These are phyloP conservation scores for Tipula unca DNA, from an alignment of 2,888 invertebrate genomes.

Conservation along the genomic window DNA sequence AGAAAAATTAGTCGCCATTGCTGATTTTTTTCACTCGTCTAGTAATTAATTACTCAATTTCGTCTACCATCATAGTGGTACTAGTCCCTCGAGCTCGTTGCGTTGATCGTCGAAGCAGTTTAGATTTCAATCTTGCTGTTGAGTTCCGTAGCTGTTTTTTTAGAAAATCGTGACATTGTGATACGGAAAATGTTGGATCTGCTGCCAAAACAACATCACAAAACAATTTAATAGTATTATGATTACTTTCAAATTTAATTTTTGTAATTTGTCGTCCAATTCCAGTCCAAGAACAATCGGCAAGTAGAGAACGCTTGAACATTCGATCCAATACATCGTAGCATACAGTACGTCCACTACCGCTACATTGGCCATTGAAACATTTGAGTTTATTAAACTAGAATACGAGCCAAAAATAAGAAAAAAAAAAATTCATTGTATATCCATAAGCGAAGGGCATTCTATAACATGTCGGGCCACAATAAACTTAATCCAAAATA, in stretches of 20 bases:
- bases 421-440: no score
- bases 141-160: background rate
- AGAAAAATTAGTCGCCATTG: no score
- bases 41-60: background rate
- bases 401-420: no score
- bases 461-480: no score
- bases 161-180: background rate
- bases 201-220: background rate
- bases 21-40: no score
- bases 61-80: background rate
- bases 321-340: background rate
- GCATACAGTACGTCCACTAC: background rate
- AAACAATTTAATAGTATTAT: background rate
- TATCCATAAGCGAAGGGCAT: no score
- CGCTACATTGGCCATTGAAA: no score
- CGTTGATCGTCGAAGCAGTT: no score
- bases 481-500: no score
- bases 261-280: background rate
- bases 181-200: background rate
- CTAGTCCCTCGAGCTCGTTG: background rate
- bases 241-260: background rate
- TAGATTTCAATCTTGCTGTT: background rate
- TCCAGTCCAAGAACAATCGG: background rate
- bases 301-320: background rate
- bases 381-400: no score